A percentile compares a stretch with the other conserved stretches of the same genome.
Evolutionary conservation across 2,113 vertebrate species (phyloP).

Genomic region (Formicarius rufipectus): DNA sequence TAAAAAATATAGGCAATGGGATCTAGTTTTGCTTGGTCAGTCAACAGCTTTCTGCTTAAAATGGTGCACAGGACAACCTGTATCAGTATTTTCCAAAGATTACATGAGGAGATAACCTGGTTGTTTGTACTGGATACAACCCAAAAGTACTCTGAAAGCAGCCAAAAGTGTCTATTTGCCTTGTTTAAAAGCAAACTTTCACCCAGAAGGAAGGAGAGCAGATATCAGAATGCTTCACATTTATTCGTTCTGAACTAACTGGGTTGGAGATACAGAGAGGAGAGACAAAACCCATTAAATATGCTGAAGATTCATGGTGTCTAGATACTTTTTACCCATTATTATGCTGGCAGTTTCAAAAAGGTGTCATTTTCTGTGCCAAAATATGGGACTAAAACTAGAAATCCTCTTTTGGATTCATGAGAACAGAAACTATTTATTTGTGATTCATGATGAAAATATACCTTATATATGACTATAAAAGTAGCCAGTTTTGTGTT

Average conservation of each 20-base stretch:
- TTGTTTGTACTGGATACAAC: background rate
- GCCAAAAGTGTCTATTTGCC: background rate
- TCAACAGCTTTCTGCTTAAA: background rate
- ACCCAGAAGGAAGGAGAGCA: background rate
- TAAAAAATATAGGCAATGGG: background rate
- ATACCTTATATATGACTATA: background rate
- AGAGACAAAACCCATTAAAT: constrained; percentile 23
- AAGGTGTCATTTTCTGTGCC: constrained; percentile 23
- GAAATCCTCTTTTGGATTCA: constrained; percentile 52
- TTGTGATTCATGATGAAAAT: constrained; percentile 55
- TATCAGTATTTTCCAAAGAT: background rate
- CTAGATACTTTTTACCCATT: constrained; percentile 4
- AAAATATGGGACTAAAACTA: constrained; percentile 12
- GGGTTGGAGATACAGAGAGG: background rate
- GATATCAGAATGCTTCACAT: background rate
- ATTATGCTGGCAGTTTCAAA: constrained; percentile 40
- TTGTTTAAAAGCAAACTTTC: background rate
- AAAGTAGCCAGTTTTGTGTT: constrained; percentile 40
- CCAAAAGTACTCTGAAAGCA: background rate
- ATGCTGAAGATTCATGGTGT: constrained; percentile 18
- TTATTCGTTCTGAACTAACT: background rate
- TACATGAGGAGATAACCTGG: background rate
- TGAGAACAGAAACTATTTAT: constrained; percentile 46
- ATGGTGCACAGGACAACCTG: background rate
- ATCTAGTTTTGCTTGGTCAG: background rate